Base-by-base conservation (phyloP, 1,140 invertebrate species). In the Teleogryllus occipitalis region DNA sequence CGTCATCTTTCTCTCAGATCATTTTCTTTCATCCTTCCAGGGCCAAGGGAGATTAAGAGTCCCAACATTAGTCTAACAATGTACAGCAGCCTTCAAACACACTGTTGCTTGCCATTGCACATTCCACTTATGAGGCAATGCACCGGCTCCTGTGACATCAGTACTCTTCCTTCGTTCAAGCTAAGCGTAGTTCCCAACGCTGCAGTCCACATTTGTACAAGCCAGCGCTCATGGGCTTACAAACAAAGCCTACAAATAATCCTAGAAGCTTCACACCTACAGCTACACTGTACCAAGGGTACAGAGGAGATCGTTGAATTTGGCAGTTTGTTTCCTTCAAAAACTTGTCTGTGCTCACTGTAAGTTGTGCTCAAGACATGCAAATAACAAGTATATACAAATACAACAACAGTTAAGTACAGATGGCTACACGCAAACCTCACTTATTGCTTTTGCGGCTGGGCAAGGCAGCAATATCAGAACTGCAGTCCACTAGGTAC, bases 391-490 rank as follows among this genome's bases (percentile, higher is more conserved):
- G 47, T 77, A 77, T 39, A 48, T 79, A 79, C 78, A 79, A 79
- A 74, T 76, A 76, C 79, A 80, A 80, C 75, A 80, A 76, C 73
- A 78, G 54, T 78, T 78, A 78, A 78, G 65, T 78, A 78, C 79
- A 65, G 76, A 77, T 46, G 75, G 75, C 79, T 80, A 80, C 79
- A 77, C 27, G 54, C 75, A 76, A 65, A 77, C 73, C 21, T 77
- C 75, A 49, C 75, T 80, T 80, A 80, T 80, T 80, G 79, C 79
- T 80, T 80, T 75, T 27, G 75, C 76, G 54, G 54, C 79, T 77
- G 78, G 78, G 78, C 75, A 47, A 80, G 79, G 79, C 79, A 80
- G 79, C 49, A 65, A 77, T 80, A 47, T 47, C 76, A 77, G 73
- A 78, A 73, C 54, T 78, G 78, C 78, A 74, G 73, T 46, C 46